Percentiles rank a stretch among this genome's conserved stretches.
phyloP scores from a whole-genome alignment of 2,797 vertebrate species.

The Parambassis ranga region DNA sequence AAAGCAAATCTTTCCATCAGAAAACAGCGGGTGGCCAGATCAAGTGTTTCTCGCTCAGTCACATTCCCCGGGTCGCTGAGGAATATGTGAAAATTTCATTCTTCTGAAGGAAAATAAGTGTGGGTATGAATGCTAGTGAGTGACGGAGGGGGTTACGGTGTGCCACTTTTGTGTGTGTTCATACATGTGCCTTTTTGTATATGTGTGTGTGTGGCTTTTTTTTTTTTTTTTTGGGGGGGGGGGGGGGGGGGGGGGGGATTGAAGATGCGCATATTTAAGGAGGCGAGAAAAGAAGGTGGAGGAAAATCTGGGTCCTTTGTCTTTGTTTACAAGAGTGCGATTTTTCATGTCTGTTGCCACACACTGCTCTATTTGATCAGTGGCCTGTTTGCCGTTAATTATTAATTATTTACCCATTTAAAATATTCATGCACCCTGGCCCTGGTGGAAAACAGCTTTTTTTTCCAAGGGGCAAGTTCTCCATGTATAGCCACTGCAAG shows the following conservation, averaged over 20 bases:
- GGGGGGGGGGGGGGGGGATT: slow-evolving; percentile 35
- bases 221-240: too few relatives aligned
- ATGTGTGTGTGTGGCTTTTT: slow-evolving; percentile 43
- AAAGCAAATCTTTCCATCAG: slow-evolving; percentile 84
- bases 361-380: slow-evolving; percentile 78
- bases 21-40: slow-evolving; percentile 80
- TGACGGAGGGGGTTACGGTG: slow-evolving; percentile 50
- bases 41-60: slow-evolving; percentile 76
- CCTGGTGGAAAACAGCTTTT: slow-evolving; percentile 55
- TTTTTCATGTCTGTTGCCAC: slow-evolving; percentile 75
- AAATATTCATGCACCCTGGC: slow-evolving; percentile 77
- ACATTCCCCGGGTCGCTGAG: slow-evolving; percentile 73
- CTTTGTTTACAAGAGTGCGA: slow-evolving; percentile 77
- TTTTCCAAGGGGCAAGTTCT: slow-evolving; percentile 60
- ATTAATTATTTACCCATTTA: slow-evolving; percentile 82
- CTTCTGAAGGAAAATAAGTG: slow-evolving; percentile 62
- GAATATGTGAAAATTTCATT: slow-evolving; percentile 69
- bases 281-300: slow-evolving; percentile 54
- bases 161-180: slow-evolving; percentile 41
- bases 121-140: slow-evolving; percentile 53
- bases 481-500: slow-evolving; percentile 66
- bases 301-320: slow-evolving; percentile 73
- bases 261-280: slow-evolving; percentile 77
- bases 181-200: slow-evolving; percentile 38
- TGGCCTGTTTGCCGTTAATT: slow-evolving; percentile 81